These are phyloP conservation scores for Penaeus vannamei DNA, from an alignment of 1,140 invertebrate species.

Conservation along the genomic window DNA sequence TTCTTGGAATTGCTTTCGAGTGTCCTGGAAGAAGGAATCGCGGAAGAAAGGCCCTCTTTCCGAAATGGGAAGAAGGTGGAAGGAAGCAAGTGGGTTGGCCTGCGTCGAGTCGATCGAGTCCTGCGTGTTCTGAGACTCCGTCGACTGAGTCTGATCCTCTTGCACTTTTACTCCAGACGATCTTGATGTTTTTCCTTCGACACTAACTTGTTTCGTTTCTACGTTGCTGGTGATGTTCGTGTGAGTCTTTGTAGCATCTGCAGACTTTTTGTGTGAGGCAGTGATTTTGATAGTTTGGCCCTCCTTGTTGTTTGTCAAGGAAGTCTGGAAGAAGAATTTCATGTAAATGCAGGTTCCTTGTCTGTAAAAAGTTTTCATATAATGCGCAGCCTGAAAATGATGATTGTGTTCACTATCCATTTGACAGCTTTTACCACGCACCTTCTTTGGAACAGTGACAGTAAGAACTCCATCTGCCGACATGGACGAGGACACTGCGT, in stretches of 20 bases:
- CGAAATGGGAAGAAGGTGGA: too few relatives aligned
- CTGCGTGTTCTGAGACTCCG: too few relatives aligned
- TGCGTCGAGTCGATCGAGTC: too few relatives aligned
- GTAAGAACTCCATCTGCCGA: constrained; percentile 65
- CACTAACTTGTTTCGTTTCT: too few relatives aligned
- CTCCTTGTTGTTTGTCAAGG: neutral
- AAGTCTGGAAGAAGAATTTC: neutral
- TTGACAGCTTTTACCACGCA: neutral
- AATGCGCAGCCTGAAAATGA: too few relatives aligned
- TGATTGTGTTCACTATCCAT: too few relatives aligned
- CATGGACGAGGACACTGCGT: constrained; percentile 57
- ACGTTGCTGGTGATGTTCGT: neutral
- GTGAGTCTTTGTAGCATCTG: neutral
- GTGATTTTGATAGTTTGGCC: neutral
- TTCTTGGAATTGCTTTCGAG: too few relatives aligned
- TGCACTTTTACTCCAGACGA: constrained; percentile 12
- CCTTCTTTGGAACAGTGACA: constrained; percentile 58
- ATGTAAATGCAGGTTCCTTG: too few relatives aligned
- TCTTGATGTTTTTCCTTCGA: neutral
- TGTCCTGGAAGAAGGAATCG: too few relatives aligned
- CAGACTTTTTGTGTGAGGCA: constrained; percentile 20
- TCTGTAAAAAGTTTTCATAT: too few relatives aligned
- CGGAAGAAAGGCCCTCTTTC: too few relatives aligned
- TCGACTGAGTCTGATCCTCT: neutral
- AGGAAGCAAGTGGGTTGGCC: too few relatives aligned